phyloP scores from a whole-genome alignment of 1,140 invertebrate genomes.

The Cydia amplana region DNA sequence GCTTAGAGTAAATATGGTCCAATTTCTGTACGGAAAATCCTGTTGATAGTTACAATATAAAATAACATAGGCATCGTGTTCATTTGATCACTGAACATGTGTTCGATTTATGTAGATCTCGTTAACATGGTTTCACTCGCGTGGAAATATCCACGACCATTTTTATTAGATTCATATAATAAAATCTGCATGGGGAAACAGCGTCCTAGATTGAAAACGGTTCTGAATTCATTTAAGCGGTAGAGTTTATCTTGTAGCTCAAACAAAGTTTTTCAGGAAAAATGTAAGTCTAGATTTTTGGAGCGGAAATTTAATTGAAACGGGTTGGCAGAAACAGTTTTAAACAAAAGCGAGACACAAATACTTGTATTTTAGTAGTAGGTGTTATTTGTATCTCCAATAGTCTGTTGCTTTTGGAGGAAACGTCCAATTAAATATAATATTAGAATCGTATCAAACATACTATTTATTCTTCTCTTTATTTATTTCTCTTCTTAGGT shows the following conservation, averaged over 20 bases:
- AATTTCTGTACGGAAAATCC: not conserved
- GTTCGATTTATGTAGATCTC: slow-evolving; percentile 7
- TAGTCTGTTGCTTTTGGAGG: too few species aligned
- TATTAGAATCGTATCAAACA: too few species aligned
- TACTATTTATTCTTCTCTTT: too few species aligned
- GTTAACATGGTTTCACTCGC: slow-evolving; percentile 4
- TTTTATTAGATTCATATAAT: slow-evolving; percentile 20
- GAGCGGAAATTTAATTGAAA: slow-evolving; percentile 10
- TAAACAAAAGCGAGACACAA: not conserved
- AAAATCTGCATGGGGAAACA: slow-evolving; percentile 14
- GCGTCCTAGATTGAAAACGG: slow-evolving; percentile 13
- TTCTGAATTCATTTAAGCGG: slow-evolving; percentile 11
- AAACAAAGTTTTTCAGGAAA: not conserved
- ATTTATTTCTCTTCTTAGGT: too few species aligned
- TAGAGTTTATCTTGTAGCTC: slow-evolving; percentile 16
- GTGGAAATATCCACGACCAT: slow-evolving; percentile 13
- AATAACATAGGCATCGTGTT: not conserved
- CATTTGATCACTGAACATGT: not conserved
- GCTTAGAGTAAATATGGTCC: too few species aligned
- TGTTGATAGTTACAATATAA: not conserved
- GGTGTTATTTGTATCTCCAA: too few species aligned
- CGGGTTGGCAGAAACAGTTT: slow-evolving; percentile 4
- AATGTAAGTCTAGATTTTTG: slow-evolving; percentile 14
- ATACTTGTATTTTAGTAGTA: not conserved
- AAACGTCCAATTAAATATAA: too few species aligned